Conservation (phyloP, 2,797 vertebrate genomes). For the Ataeniobius toweri region DNA sequence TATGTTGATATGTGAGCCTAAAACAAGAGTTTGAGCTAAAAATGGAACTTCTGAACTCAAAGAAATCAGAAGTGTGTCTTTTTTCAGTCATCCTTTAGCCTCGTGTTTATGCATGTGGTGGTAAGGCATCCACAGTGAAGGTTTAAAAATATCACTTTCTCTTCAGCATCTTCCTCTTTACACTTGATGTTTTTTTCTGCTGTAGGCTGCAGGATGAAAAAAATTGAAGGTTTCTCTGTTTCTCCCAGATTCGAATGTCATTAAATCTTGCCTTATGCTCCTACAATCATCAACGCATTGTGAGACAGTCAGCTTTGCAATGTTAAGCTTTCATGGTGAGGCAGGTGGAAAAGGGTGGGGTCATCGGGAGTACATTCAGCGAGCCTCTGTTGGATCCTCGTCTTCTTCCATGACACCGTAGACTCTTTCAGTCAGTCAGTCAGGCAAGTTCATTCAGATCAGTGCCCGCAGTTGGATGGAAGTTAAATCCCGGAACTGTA, state of each 20-base stretch:
- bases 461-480: constrained; percentile 30
- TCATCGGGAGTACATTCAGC: constrained; percentile 53
- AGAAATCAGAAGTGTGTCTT: constrained; percentile 30
- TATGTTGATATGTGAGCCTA: not conserved
- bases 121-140: constrained; percentile 7
- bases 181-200: constrained; percentile 11
- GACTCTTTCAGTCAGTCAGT: constrained; percentile 31
- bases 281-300: constrained; percentile 47
- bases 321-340: constrained; percentile 33
- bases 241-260: constrained; percentile 30
- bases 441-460: constrained; percentile 45
- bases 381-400: constrained; percentile 61
- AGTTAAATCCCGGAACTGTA: constrained; percentile 38
- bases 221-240: constrained; percentile 11
- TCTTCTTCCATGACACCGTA: constrained; percentile 67
- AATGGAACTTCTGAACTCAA: constrained; percentile 24
- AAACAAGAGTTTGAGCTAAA: constrained; percentile 5
- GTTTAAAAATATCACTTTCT: constrained; percentile 21
- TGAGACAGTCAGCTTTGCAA: constrained; percentile 48
- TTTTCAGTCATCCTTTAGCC: constrained; percentile 6
- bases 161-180: constrained; percentile 19
- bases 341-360: constrained; percentile 19
- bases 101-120: constrained; percentile 17
- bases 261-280: constrained; percentile 33
- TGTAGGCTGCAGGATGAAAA: constrained; percentile 19